Evolutionary conservation across 1,140 invertebrate species (phyloP), one percentile per base, ranked within the genome.

Genomic region (Drosophila parvula): DNA sequence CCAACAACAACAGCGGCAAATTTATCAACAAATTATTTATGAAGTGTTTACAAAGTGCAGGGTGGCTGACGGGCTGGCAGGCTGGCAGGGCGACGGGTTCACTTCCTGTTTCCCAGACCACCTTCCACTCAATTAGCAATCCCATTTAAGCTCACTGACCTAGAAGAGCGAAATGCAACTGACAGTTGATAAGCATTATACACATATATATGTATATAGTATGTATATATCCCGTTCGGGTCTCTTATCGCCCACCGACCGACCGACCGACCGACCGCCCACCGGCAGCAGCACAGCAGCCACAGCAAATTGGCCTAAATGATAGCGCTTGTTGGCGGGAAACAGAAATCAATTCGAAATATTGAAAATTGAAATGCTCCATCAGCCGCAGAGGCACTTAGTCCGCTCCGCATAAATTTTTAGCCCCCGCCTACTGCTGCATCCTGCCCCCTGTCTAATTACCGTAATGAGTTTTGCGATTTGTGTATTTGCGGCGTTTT

Each of bases 391-490:
- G 60, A 55, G 45, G 76, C 76, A 65, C 64, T 69, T 73, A 65
- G 55, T 40, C 34, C 60, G 44, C 14, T 53, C 48, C 44, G 64
- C 73, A 83, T 77, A 64, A 77, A 84, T 85, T 70, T 77, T 12
- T 48, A 56, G 74, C 43, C 32, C 12, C 45, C 67, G 18, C 70
- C 44, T 16, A 60, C 65, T 45, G 18, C 4, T 5, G 59, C 16
- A 32, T 7, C 34, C 8, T 16, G 18, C 5, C 63, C 50, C 40
- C 18, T 43, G 64, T 70, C 80, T 88, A 88, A 89, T 88, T 88
- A 88, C 67, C 51, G 76, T 88, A 88, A 88, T 88, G 83, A 88
- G 83, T 80, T 89, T 88, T 74, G 65, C 70, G 65, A 86, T 86
- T 81, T 86, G 62, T 36, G 70, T 74, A 63, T 65, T 79, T 73